Evolutionary conservation across 2,113 vertebrate species (phyloP), one percentile per base, ranked within the genome.

Genomic region (Sterna hirundo): DNA sequence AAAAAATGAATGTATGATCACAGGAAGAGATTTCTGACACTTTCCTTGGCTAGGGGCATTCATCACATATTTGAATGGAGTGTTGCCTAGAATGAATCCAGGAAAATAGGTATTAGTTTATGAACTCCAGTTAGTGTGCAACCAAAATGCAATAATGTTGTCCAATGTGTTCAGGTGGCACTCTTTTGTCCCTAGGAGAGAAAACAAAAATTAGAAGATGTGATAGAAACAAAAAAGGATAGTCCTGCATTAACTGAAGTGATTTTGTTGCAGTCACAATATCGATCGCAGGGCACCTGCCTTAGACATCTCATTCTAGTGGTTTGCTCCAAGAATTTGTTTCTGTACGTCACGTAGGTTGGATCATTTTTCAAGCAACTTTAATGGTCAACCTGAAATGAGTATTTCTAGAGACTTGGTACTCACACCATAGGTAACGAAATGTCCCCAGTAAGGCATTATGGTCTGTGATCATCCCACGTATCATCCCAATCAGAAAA

Each of bases 11-110:
- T 70, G 62, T 36, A 44, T 74, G 81, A 83, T 83, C 46, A 47
- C 44, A 80, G 71, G 36, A 83, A 74, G 89, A 80, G 71, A 80
- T 94, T 96, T 93, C 62, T 92, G 92, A 93, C 82, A 74, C 81
- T 87, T 87, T 65, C 13, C 29, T 94, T 93, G 86, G 78, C 82
- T 65, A 46, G 62, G 10, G 15, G 20, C 29, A 74, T 61, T 94
- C 32, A 83, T 90, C 78, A 51, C 38, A 8, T 77, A 42, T 82
- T 93, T 93, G n/a, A 94, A 90, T 60, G 29, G 26, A 85, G 10
- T 14, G 46, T 54, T 93, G 74, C 78, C 61, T 93, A 26, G 36
- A 88, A 79, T 32, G 29, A 74, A 76, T 65, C 66, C 46, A 74
- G 74, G 66, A 93, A 95, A 97, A 86, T 26, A 80, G 15, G 12